phyloP scores from a whole-genome alignment of 2,113 vertebrate genomes.

The Ochotona princeps region DNA sequence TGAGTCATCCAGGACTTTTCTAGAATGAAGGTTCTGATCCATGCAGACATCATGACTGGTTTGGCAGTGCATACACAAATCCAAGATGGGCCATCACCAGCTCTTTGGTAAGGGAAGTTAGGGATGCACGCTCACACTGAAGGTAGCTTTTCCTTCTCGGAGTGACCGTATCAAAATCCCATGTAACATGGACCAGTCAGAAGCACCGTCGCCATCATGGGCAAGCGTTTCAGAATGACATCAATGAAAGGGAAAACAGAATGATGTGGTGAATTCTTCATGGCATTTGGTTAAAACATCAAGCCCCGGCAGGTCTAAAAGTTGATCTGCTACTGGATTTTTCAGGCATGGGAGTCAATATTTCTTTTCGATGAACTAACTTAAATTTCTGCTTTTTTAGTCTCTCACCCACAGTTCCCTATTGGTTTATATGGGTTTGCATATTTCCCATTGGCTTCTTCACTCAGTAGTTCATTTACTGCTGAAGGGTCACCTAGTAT shows the following conservation, averaged over 20 bases:
- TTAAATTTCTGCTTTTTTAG: too few species aligned
- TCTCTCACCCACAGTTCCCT: constrained; percentile 17
- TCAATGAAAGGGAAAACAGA: background rate
- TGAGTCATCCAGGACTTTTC: background rate
- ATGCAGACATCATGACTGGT: background rate
- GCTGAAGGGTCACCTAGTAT: constrained; percentile 94
- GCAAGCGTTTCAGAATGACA: background rate
- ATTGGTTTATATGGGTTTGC: constrained; percentile 86
- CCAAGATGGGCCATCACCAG: background rate
- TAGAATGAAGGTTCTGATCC: background rate
- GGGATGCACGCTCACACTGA: background rate
- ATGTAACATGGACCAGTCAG: background rate
- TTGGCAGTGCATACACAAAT: background rate
- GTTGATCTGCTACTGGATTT: background rate
- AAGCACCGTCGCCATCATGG: background rate
- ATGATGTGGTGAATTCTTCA: background rate
- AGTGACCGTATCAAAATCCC: background rate
- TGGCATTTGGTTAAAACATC: background rate
- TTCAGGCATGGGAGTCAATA: background rate
- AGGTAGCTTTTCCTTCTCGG: background rate
- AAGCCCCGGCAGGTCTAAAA: background rate
- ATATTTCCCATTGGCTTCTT: constrained; percentile 95
- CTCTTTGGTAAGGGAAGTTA: background rate
- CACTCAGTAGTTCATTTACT: constrained; percentile 94
- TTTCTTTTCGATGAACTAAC: background rate